phyloP scores from a whole-genome alignment of 2,797 vertebrate genomes.

The Chelon auratus region DNA sequence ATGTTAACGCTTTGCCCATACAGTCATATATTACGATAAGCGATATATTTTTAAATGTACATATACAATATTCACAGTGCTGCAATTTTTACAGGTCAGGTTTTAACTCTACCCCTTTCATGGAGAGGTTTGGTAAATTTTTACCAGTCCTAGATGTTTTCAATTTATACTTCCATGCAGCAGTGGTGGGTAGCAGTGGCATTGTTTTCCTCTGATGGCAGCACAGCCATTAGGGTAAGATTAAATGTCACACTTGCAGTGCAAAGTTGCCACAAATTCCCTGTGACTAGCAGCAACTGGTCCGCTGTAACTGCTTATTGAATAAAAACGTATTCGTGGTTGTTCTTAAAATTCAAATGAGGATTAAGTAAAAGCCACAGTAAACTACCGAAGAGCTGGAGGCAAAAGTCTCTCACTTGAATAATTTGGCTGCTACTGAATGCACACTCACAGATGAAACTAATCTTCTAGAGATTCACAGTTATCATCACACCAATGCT shows the following conservation, averaged over 20 bases:
- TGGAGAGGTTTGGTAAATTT: neutral
- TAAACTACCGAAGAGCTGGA: neutral
- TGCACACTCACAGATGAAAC: neutral
- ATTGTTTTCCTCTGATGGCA: conserved; percentile 6
- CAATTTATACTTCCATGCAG: conserved; percentile 30
- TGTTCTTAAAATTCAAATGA: no score
- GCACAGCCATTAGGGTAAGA: neutral
- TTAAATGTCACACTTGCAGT: neutral
- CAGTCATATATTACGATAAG: neutral
- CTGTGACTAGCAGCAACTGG: no score
- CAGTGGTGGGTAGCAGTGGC: conserved; percentile 43
- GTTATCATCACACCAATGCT: neutral
- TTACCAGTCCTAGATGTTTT: conserved; percentile 17
- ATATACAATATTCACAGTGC: conserved; percentile 1
- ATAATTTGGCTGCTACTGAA: neutral
- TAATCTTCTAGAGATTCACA: neutral
- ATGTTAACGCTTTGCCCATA: conserved; percentile 1
- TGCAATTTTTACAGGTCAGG: neutral
- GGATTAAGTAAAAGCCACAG: neutral
- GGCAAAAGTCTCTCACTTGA: neutral
- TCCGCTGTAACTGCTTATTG: no score
- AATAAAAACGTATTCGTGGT: no score
- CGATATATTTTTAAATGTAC: neutral
- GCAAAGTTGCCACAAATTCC: neutral
- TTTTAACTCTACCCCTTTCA: neutral